Percentiles rank a stretch among this genome's conserved stretches.
phyloP scores from a whole-genome alignment of 2,888 invertebrate species.

The Congeria kusceri region DNA sequence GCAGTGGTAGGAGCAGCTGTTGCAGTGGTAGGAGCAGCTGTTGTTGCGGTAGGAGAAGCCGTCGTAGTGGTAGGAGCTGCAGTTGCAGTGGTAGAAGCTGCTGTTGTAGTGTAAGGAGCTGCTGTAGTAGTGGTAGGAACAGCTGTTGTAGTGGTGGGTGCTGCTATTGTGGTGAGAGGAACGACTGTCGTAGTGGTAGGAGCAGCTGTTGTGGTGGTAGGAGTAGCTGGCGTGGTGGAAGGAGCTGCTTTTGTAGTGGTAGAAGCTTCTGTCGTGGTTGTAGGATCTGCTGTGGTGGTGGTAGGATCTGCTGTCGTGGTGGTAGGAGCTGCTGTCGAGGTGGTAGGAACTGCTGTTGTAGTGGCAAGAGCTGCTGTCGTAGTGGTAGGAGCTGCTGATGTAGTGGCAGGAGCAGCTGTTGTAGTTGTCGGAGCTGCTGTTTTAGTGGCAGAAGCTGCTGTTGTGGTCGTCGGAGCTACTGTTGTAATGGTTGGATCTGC shows the following conservation, averaged over 20 bases:
- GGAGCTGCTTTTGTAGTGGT: no score
- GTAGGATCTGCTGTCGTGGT: constrained; percentile 13
- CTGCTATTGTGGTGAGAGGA: no score
- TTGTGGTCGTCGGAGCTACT: not conserved
- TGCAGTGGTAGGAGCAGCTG: constrained; percentile 3
- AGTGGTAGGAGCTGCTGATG: constrained; percentile 22
- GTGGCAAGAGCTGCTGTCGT: constrained; percentile 18
- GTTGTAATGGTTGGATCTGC: not conserved
- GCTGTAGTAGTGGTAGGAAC: no score
- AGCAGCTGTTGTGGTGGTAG: no score
- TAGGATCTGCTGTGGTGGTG: not conserved
- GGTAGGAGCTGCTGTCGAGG: not conserved
- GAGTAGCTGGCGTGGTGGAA: no score
- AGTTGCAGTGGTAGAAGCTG: not conserved
- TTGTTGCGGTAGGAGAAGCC: not conserved
- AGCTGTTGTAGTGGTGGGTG: no score
- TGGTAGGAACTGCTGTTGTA: constrained; percentile 11
- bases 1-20: constrained; percentile 3
- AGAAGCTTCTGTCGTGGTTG: no score
- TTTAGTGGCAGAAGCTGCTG: constrained; percentile 9
- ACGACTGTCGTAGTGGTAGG: no score
- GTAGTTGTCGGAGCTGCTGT: constrained; percentile 11
- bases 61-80: not conserved
- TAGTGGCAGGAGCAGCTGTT: not conserved
- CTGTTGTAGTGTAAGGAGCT: no score